These are phyloP conservation scores for Chalcosyrphus nemorum DNA, from an alignment of 2,888 invertebrate genomes.

Conservation along the genomic window DNA sequence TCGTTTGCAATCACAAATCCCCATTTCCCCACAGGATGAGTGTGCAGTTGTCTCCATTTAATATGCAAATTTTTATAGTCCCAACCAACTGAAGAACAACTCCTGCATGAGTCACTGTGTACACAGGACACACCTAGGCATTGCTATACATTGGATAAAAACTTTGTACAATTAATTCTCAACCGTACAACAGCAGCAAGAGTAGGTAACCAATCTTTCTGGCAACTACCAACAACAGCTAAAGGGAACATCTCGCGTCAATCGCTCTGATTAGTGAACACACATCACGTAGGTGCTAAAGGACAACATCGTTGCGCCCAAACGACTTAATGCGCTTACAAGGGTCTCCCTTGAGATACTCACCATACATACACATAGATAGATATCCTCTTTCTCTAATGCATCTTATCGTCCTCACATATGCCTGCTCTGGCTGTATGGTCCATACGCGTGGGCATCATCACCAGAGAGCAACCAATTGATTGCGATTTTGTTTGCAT, in stretches of 20 bases:
- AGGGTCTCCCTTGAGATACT: conserved; percentile 54
- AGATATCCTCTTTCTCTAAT: no score
- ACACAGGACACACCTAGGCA: conserved; percentile 62
- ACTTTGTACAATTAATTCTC: conserved; percentile 60
- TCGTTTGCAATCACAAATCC: conserved; percentile 68
- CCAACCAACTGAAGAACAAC: conserved; percentile 12
- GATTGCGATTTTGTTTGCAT: conserved; percentile 73
- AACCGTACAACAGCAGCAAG: conserved; percentile 5
- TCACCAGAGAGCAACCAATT: conserved; percentile 63
- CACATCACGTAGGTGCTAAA: conserved; percentile 73
- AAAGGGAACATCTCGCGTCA: conserved; percentile 58
- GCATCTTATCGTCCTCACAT: conserved; percentile 43
- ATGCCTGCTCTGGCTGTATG: not conserved
- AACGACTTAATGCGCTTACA: conserved; percentile 73
- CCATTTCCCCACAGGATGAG: conserved; percentile 52
- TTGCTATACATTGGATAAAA: not conserved
- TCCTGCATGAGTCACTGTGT: conserved; percentile 59
- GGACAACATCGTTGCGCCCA: conserved; percentile 72
- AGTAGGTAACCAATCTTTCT: not conserved
- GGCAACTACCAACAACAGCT: conserved; percentile 1
- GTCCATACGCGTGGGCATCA: conserved; percentile 59
- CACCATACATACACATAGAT: no score
- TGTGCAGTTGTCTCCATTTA: conserved; percentile 69
- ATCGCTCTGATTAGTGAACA: conserved; percentile 73
- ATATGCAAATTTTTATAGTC: conserved; percentile 69